phyloP scores from a whole-genome alignment of 2,888 invertebrate genomes.

The Leucophenga maculata region DNA sequence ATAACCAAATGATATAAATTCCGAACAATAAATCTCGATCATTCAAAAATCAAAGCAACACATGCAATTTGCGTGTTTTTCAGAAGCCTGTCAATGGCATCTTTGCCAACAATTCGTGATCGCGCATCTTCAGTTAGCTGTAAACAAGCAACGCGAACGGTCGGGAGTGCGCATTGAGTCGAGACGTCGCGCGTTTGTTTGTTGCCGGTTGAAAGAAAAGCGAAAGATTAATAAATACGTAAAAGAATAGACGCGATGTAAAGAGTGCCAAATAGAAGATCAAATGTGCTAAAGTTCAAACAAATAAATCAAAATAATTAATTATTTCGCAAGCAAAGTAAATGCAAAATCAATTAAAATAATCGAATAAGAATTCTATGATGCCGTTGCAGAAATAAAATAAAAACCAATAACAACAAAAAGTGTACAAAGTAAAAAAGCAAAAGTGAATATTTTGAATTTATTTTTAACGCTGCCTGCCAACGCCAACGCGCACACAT shows the following conservation, averaged over 20 bases:
- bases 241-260: no score
- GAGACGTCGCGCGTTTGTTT: no score
- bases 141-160: constrained; percentile 46
- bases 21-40: no score
- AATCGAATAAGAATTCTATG: neutral
- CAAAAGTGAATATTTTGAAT: constrained; percentile 18
- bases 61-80: neutral
- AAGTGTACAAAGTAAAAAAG: neutral
- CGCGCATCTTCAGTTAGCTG: constrained; percentile 49
- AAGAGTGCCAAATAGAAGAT: no score
- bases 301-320: neutral
- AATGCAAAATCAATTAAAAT: neutral
- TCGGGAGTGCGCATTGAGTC: constrained; percentile 6
- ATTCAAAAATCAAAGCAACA: no score
- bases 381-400: neutral
- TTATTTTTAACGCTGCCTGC: constrained; percentile 18
- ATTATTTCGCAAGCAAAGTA: neutral
- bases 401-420: neutral
- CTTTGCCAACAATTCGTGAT: neutral
- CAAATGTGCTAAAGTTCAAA: neutral
- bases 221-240: no score
- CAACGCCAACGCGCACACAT: neutral
- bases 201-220: neutral
- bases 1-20: neutral
- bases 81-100: neutral